Conservation (phyloP, 2,888 invertebrate genomes). For the Macrosiphum euphorbiae region DNA sequence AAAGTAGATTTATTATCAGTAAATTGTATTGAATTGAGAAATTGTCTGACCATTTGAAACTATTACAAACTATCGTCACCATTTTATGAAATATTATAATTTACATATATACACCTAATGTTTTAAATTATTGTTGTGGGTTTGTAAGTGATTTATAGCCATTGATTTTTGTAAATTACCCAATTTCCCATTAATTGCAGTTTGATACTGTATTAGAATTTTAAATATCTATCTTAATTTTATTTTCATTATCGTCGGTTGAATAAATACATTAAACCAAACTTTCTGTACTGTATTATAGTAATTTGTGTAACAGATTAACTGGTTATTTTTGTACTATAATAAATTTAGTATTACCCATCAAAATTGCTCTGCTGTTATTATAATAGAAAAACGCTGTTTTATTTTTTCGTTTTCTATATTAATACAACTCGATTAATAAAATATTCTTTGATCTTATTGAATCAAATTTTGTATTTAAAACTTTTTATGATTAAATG, state of each 20-base stretch:
- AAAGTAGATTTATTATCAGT: conserved; percentile 57
- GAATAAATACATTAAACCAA: not conserved
- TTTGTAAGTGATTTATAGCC: conserved; percentile 49
- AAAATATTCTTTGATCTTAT: conserved; percentile 8
- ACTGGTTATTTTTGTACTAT: not conserved
- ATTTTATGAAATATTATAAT: conserved; percentile 52
- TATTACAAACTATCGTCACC: conserved; percentile 47
- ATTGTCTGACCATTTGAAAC: conserved; percentile 51
- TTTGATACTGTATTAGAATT: conserved; percentile 12
- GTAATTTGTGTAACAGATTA: conserved; percentile 1
- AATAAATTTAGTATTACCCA: conserved; percentile 9
- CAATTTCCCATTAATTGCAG: conserved; percentile 1
- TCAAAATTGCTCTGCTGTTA: not conserved
- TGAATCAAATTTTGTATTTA: conserved; percentile 48
- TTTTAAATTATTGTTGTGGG: conserved; percentile 49
- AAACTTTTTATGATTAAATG: conserved; percentile 48
- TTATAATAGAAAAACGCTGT: conserved; percentile 7
- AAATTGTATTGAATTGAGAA: conserved; percentile 52
- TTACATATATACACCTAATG: conserved; percentile 10
- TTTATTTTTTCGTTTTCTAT: conserved; percentile 17
- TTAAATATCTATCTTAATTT: conserved; percentile 36
- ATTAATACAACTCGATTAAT: not conserved
- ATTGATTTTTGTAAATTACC: conserved; percentile 26
- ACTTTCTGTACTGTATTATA: conserved; percentile 13
- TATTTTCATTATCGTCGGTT: conserved; percentile 31